These are phyloP conservation scores for Melanotaenia duboulayi DNA, from an alignment of 2,113 vertebrate genomes.

Conservation along the genomic window DNA sequence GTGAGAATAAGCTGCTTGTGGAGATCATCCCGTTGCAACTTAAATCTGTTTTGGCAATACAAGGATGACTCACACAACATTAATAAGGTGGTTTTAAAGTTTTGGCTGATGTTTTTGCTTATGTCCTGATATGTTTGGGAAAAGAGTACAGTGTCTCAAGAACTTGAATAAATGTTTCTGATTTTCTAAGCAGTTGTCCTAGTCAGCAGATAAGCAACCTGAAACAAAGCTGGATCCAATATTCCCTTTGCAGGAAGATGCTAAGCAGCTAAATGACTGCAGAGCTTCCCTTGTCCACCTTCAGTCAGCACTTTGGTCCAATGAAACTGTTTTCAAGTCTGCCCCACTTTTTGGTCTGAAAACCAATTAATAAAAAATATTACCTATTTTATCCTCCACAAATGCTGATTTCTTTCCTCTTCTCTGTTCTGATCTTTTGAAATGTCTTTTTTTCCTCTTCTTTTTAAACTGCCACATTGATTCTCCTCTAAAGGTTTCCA, in stretches of 20 bases:
- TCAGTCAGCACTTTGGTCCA: slow-evolving; percentile 57
- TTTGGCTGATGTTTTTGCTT: no score
- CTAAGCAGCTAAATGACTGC: slow-evolving; percentile 24
- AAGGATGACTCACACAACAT: not conserved
- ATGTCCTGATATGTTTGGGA: not conserved
- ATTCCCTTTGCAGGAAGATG: slow-evolving; percentile 42
- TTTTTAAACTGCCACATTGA: slow-evolving; percentile 57
- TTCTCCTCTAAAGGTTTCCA: slow-evolving; percentile 49
- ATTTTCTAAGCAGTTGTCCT: slow-evolving; percentile 14
- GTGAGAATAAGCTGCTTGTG: no score
- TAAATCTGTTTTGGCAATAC: not conserved
- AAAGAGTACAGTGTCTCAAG: not conserved
- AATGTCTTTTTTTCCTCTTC: slow-evolving; percentile 49
- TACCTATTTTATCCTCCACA: slow-evolving; percentile 24
- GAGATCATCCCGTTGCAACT: not conserved
- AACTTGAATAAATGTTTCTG: slow-evolving; percentile 4
- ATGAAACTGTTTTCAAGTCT: slow-evolving; percentile 54
- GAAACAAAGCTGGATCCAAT: slow-evolving; percentile 22
- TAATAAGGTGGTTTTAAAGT: no score
- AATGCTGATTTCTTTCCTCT: slow-evolving; percentile 50
- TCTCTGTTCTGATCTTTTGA: slow-evolving; percentile 67
- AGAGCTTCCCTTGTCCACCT: slow-evolving; percentile 49
- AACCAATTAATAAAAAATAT: slow-evolving; percentile 18
- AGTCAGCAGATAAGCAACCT: slow-evolving; percentile 13
- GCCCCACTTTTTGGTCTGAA: slow-evolving; percentile 6